Percentiles rank a stretch among this genome's conserved stretches.
Conservation (phyloP, 2,888 invertebrate genomes). For the Cephalotes varians region DNA sequence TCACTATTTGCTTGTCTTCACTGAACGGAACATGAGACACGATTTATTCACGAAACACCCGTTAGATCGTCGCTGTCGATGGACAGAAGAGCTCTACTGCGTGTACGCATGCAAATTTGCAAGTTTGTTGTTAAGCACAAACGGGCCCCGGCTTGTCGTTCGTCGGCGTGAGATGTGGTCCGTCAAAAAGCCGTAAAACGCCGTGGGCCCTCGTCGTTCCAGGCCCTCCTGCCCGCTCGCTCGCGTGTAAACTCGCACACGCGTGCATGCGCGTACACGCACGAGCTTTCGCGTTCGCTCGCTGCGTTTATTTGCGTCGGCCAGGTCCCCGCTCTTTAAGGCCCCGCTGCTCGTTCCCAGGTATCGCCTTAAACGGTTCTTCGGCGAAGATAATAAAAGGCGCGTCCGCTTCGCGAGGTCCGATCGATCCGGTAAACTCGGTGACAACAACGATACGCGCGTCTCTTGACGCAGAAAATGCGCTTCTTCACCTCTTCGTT, state of each 20-base stretch:
- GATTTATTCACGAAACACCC: constrained; percentile 63
- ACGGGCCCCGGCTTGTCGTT: constrained; percentile 76
- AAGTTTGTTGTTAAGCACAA: constrained; percentile 82
- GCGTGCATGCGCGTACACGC: constrained; percentile 17
- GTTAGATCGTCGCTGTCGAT: constrained; percentile 57
- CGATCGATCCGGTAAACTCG: constrained; percentile 72
- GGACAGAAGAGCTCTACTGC: constrained; percentile 23
- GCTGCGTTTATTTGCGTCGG: constrained; percentile 64
- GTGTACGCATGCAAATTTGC: constrained; percentile 82
- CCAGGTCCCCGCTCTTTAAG: constrained; percentile 61
- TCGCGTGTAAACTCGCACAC: constrained; percentile 26
- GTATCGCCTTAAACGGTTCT: constrained; percentile 68
- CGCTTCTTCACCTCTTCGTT: background rate
- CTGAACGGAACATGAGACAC: constrained; percentile 39
- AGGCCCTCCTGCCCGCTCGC: constrained; percentile 40
- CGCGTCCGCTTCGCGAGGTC: constrained; percentile 64
- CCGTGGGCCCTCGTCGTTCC: constrained; percentile 69
- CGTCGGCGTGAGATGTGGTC: constrained; percentile 84
- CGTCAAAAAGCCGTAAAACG: constrained; percentile 81
- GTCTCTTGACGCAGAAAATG: constrained; percentile 36
- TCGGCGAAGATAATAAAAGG: constrained; percentile 72
- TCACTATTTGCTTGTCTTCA: constrained; percentile 54
- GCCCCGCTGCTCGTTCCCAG: constrained; percentile 59
- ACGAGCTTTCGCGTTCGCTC: constrained; percentile 65
- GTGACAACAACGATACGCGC: constrained; percentile 58